These are phyloP conservation scores for Anorthoa munda DNA, from an alignment of 2,888 invertebrate genomes.

Conservation along the genomic window DNA sequence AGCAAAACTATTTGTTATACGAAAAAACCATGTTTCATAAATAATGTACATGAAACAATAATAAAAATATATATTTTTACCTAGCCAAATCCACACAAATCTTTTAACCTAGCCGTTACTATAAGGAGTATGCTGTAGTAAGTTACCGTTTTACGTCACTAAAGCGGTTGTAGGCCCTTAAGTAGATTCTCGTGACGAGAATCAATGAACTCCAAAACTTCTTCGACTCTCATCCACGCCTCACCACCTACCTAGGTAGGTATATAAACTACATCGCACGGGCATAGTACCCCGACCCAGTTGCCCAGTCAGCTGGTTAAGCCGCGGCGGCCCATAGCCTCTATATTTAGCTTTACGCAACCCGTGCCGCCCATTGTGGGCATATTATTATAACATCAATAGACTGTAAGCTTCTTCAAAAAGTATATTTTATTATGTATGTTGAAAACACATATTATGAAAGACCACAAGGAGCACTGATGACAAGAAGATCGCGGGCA, in stretches of 20 bases:
- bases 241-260: slow-evolving; percentile 10
- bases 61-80: too few species aligned
- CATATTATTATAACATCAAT: slow-evolving; percentile 54
- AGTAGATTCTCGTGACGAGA: not conserved
- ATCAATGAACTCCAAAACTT: slow-evolving; percentile 5
- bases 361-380: slow-evolving; percentile 23
- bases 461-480: not conserved
- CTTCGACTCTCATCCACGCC: not conserved
- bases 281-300: slow-evolving; percentile 66
- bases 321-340: slow-evolving; percentile 40
- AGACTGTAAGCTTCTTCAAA: slow-evolving; percentile 38
- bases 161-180: too few species aligned
- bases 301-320: slow-evolving; percentile 69
- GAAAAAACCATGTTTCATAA: too few species aligned
- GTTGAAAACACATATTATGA: not conserved
- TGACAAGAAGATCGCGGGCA: not conserved
- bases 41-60: too few species aligned
- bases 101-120: too few species aligned
- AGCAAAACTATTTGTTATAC: too few species aligned
- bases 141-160: too few species aligned
- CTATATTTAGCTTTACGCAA: slow-evolving; percentile 66
- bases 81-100: too few species aligned
- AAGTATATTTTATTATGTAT: slow-evolving; percentile 10
- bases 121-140: too few species aligned
- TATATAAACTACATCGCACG: slow-evolving; percentile 51